phyloP scores from a whole-genome alignment of 2,888 invertebrate genomes.

The Trypoxylon attenuatum region DNA sequence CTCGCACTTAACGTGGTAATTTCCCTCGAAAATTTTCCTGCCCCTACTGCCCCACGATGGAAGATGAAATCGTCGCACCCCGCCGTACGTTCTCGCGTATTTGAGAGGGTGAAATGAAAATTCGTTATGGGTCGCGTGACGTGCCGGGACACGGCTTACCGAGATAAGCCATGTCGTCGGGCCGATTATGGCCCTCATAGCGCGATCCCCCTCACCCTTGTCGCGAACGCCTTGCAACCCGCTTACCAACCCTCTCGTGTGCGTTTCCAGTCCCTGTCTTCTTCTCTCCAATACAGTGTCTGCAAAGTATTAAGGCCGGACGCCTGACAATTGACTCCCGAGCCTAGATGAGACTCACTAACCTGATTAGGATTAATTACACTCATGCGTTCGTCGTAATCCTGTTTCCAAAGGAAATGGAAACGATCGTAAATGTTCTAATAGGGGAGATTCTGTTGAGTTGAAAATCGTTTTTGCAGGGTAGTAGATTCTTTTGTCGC shows the following conservation, averaged over 20 bases:
- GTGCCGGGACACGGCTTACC: constrained; percentile 56
- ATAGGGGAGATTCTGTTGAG: too few relatives aligned
- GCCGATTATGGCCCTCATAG: constrained; percentile 65
- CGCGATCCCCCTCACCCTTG: constrained; percentile 46
- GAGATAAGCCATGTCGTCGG: constrained; percentile 69
- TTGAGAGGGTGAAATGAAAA: constrained; percentile 47
- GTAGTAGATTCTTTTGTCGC: too few relatives aligned
- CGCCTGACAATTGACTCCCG: constrained; percentile 1
- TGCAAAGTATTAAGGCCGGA: constrained; percentile 9
- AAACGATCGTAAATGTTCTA: too few relatives aligned
- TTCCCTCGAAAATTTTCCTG: background rate
- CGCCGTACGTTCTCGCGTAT: constrained; percentile 28
- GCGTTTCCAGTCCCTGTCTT: too few relatives aligned
- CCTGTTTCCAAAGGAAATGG: too few relatives aligned
- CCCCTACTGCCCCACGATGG: background rate
- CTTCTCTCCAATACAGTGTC: too few relatives aligned
- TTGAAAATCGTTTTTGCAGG: too few relatives aligned
- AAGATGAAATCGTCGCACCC: constrained; percentile 32
- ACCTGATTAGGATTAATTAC: too few relatives aligned
- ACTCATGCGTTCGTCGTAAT: too few relatives aligned
- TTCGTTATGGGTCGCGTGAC: constrained; percentile 60
- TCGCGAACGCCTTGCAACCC: constrained; percentile 23
- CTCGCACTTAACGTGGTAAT: background rate
- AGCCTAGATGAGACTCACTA: too few relatives aligned
- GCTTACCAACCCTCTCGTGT: too few relatives aligned